These are phyloP conservation scores for Lipotes vexillifer DNA, from an alignment of 2,113 vertebrate genomes.

Conservation along the genomic window DNA sequence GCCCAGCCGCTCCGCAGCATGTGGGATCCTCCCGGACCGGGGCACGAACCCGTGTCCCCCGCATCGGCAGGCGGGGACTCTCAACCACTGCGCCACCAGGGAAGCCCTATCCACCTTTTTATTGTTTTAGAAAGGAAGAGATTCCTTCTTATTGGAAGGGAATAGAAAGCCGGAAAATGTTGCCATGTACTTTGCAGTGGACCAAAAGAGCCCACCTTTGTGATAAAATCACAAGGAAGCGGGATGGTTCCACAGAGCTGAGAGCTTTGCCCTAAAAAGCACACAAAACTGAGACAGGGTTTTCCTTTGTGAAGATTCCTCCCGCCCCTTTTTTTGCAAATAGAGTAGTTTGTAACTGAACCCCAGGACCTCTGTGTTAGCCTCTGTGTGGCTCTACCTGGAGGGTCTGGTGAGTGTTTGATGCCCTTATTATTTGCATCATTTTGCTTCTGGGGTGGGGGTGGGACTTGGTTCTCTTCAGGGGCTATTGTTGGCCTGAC, in stretches of 20 bases:
- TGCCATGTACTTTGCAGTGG: rapidly evolving
- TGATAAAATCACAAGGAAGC: neutral
- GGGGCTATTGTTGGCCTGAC: neutral
- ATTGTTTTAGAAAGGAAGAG: slow-evolving; percentile 34
- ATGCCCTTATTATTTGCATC: rapidly evolving
- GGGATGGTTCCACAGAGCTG: neutral
- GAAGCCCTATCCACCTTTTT: slow-evolving; percentile 5
- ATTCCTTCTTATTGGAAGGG: neutral
- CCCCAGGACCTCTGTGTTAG: rapidly evolving
- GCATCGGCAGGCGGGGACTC: too few relatives aligned
- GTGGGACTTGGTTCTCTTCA: neutral
- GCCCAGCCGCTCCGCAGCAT: too few relatives aligned
- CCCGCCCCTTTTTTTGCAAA: neutral
- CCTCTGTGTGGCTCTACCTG: rapidly evolving
- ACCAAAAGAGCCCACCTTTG: neutral
- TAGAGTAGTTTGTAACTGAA: rapidly evolving
- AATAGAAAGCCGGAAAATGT: neutral
- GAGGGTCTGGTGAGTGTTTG: neutral
- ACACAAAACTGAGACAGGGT: neutral
- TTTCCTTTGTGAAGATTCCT: neutral
- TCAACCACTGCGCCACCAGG: too few relatives aligned
- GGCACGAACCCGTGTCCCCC: too few relatives aligned
- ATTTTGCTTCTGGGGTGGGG: neutral
- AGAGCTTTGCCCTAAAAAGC: neutral
- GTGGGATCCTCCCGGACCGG: too few relatives aligned